Conservation (phyloP, 2,888 invertebrate genomes). For the Neoaliturus tenellus region DNA sequence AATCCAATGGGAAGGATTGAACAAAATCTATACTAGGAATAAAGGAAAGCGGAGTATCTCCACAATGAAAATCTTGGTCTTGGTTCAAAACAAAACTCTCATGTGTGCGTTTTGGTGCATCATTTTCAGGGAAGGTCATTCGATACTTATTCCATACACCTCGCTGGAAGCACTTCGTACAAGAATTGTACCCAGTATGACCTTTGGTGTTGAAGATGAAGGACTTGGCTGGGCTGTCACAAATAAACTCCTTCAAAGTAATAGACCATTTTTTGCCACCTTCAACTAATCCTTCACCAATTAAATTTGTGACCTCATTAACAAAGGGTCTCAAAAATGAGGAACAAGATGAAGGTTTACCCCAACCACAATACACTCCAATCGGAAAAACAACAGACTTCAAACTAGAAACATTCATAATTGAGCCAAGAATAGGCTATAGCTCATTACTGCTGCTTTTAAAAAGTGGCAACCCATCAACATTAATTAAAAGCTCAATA, state of each 20-base stretch:
- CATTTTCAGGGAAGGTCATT: background rate
- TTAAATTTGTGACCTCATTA: background rate
- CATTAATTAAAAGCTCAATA: background rate
- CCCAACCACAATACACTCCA: conserved; percentile 32
- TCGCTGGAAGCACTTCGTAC: conserved; percentile 55
- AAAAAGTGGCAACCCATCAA: conserved; percentile 55
- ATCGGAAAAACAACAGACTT: background rate
- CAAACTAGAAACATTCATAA: background rate
- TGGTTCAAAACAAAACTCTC: conserved; percentile 52
- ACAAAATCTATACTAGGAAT: conserved; percentile 56
- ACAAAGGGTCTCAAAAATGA: background rate
- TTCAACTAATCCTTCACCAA: background rate
- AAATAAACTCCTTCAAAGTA: conserved; percentile 49
- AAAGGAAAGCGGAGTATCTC: conserved; percentile 49
- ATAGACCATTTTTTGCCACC: background rate
- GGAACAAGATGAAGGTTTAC: background rate
- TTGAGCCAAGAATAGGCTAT: background rate
- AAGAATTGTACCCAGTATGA: conserved; percentile 57
- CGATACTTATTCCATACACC: conserved; percentile 33
- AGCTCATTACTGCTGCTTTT: conserved; percentile 19
- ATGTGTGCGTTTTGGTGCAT: conserved; percentile 50
- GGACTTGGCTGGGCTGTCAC: conserved; percentile 59
- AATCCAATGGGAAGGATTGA: conserved; percentile 54
- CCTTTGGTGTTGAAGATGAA: conserved; percentile 55
- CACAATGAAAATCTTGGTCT: conserved; percentile 49